Evolutionary conservation across 2,888 invertebrate species (phyloP).

Genomic region (Papilio gigon): DNA sequence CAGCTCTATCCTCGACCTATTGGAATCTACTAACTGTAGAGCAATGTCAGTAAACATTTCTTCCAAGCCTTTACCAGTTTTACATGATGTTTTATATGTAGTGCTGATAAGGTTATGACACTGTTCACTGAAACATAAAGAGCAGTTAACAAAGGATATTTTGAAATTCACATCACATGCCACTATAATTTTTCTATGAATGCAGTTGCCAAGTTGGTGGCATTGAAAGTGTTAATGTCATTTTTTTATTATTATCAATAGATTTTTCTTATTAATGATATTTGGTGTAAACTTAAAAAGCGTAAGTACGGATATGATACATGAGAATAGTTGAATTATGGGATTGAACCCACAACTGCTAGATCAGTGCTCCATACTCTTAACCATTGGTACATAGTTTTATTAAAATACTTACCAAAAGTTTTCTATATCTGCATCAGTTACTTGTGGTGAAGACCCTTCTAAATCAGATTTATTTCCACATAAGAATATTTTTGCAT

Average conservation of each 20-base stretch:
- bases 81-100: constrained; percentile 95
- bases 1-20: constrained; percentile 91
- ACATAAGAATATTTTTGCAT: constrained; percentile 96
- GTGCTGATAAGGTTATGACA: constrained; percentile 95
- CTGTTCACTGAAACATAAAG: constrained; percentile 86
- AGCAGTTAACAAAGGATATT: background rate
- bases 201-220: background rate
- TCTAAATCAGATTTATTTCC: constrained; percentile 95
- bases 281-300: too few species aligned
- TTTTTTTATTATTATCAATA: too few species aligned
- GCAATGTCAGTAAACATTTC: constrained; percentile 97
- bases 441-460: constrained; percentile 88
- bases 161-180: background rate
- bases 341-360: too few species aligned
- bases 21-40: constrained; percentile 88
- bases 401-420: constrained; percentile 86
- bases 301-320: too few species aligned
- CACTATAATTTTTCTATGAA: background rate
- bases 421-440: constrained; percentile 93
- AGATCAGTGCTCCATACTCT: too few species aligned
- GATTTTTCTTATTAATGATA: too few species aligned
- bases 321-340: too few species aligned
- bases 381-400: too few species aligned
- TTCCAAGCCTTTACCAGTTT: constrained; percentile 91
- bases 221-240: background rate